Evolutionary conservation across 1,140 invertebrate species (phyloP).

Genomic region (Trachymyrmex cornetzi): DNA sequence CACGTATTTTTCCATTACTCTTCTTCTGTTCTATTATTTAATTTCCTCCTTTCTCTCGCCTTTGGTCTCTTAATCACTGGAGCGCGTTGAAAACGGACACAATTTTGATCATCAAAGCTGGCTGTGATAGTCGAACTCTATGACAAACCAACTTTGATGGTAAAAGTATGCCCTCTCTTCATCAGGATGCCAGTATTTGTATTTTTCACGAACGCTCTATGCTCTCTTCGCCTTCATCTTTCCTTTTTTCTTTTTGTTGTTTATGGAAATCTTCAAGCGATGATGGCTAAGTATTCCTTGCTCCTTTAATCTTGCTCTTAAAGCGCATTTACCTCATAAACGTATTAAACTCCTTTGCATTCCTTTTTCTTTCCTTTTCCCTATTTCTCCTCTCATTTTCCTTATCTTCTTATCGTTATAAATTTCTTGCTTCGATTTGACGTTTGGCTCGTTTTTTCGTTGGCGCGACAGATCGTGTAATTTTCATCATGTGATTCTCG

Average conservation of each 20-base stretch:
- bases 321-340: neutral
- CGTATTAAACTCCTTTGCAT: neutral
- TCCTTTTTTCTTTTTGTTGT: conserved; percentile 9
- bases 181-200: neutral
- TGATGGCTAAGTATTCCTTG: conserved; percentile 21
- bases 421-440: conserved; percentile 20
- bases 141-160: conserved; percentile 93
- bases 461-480: neutral
- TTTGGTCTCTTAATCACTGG: neutral
- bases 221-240: neutral
- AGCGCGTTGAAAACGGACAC: conserved; percentile 81
- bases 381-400: neutral
- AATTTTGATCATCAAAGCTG: conserved; percentile 94
- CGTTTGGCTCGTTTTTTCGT: neutral
- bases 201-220: neutral
- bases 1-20: neutral
- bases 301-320: conserved; percentile 22
- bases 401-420: conserved; percentile 1
- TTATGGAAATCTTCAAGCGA: conserved; percentile 38
- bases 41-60: neutral
- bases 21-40: neutral
- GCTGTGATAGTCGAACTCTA: conserved; percentile 93
- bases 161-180: conserved; percentile 85
- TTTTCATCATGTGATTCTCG: conserved; percentile 23
- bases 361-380: neutral